Evolutionary conservation across 2,888 invertebrate species (phyloP).

Genomic region (Oxytorus armatus): DNA sequence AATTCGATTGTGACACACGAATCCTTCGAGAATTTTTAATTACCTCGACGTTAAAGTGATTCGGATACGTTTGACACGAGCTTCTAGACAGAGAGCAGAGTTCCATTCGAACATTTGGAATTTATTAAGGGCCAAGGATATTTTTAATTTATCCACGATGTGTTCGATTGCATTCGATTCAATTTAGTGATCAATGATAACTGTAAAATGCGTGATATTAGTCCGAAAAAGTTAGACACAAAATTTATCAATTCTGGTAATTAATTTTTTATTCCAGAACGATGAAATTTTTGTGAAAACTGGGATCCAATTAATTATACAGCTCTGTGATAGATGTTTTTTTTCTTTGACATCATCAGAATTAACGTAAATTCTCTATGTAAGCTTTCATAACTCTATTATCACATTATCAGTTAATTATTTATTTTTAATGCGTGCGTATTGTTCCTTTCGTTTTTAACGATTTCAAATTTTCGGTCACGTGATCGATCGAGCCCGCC

Average conservation of each 20-base stretch:
- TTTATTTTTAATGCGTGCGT: not conserved
- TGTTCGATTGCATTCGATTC: too few species aligned
- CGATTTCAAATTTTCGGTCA: slow-evolving; percentile 23
- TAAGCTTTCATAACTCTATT: not conserved
- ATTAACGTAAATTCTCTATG: too few species aligned
- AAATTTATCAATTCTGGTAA: too few species aligned
- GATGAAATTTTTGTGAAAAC: too few species aligned
- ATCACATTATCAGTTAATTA: not conserved
- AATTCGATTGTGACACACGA: slow-evolving; percentile 68
- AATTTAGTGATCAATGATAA: too few species aligned
- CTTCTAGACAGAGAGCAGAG: not conserved
- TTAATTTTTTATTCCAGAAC: too few species aligned
- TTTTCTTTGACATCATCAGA: too few species aligned
- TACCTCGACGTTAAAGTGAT: not conserved
- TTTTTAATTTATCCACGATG: not conserved
- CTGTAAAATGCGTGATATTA: too few species aligned
- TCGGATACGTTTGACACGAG: slow-evolving; percentile 59
- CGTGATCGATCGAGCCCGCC: slow-evolving; percentile 7
- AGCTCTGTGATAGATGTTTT: too few species aligned
- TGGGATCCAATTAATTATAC: too few species aligned
- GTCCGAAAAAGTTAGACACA: too few species aligned
- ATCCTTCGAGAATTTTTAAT: slow-evolving; percentile 42
- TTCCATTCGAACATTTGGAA: not conserved
- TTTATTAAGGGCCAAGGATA: not conserved
- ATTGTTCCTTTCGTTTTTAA: not conserved